Evolutionary conservation across 2,888 invertebrate genomes (phyloP), one percentile per base, ranked within the genome.

Genomic region (Cyclophora albipunctata): DNA sequence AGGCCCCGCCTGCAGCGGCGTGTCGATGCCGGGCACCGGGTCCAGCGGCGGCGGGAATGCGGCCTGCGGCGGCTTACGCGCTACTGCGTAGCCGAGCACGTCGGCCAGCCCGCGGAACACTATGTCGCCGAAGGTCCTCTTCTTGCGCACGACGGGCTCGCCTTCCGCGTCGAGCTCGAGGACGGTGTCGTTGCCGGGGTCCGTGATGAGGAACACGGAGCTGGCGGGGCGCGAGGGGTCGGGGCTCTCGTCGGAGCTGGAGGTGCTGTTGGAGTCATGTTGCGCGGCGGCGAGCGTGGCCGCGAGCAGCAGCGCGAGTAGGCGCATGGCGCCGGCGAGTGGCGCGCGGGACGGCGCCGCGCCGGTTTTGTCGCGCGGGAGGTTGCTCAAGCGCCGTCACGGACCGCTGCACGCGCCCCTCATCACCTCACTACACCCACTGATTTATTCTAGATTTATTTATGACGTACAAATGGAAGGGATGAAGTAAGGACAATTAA

Each of bases 31-130:
- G 2, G 85, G 80, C 33, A 89, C 87, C 1, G 82, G 85, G 2
- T 80, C 80, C 4, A 89, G 62, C 6, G 89, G 86, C 40, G 89
- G 86, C 37, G 88, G 88, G 58, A 87, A 84, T 20, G 72, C 74
- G 5, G 73, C 67, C 50, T 75, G 75, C 3, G 80, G 74, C 7
- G 84, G 79, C 55, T 79, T 85, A 47, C 84, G 68, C 41, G 77
- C 79, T 45, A 89, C 80, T 55, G 64, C 76, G 64, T 89, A 89
- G 2, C 89, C 89, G 20, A 89, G 73, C 52, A 82, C 89, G 55
- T 89, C 89, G 5, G 89, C 89, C n/a, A 89, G 65, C 2, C 90
- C 89, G 50, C 87, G 71, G 62, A 89, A 89, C 66, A 89, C 86
- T 55, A 89, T 72, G 49, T 89, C 87, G 4, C 89, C 89, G 62